Conservation (phyloP, 1,140 invertebrate species). For the Orius insidiosus region DNA sequence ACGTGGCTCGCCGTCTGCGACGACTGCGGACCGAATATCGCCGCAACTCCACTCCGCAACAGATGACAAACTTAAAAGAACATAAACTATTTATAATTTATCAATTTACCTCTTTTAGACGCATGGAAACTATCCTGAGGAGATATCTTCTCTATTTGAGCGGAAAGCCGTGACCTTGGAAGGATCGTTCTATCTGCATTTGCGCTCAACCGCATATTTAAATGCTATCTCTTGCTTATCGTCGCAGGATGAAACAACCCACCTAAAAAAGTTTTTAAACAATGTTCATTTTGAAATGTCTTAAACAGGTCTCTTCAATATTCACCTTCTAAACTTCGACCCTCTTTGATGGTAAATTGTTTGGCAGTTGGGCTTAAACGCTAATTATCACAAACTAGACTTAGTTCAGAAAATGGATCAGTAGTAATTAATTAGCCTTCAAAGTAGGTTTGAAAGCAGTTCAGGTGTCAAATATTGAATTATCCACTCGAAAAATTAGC, state of each 20-base stretch:
- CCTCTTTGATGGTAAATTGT: too few species aligned
- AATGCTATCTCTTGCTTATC: constrained; percentile 76
- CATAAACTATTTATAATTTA: neutral
- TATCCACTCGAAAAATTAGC: too few species aligned
- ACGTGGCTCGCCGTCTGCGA: constrained; percentile 78
- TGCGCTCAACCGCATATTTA: constrained; percentile 73
- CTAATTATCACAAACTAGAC: too few species aligned
- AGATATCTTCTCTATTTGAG: constrained; percentile 71
- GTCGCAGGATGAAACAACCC: constrained; percentile 76
- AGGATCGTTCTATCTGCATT: constrained; percentile 66
- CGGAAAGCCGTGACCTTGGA: constrained; percentile 61
- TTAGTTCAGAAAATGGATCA: too few species aligned
- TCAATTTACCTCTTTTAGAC: constrained; percentile 61
- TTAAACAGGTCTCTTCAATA: too few species aligned
- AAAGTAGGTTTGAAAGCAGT: too few species aligned
- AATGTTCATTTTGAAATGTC: too few species aligned
- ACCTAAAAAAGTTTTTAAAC: too few species aligned
- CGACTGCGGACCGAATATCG: constrained; percentile 85
- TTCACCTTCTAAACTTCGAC: too few species aligned
- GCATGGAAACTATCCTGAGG: constrained; percentile 82
- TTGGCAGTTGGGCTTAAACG: too few species aligned
- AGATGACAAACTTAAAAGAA: constrained; percentile 67
- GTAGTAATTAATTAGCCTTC: too few species aligned
- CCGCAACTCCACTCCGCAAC: constrained; percentile 69
- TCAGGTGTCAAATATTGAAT: too few species aligned